Evolutionary conservation across 2,888 invertebrate genomes (phyloP).

Genomic region (Diadromus collaris): DNA sequence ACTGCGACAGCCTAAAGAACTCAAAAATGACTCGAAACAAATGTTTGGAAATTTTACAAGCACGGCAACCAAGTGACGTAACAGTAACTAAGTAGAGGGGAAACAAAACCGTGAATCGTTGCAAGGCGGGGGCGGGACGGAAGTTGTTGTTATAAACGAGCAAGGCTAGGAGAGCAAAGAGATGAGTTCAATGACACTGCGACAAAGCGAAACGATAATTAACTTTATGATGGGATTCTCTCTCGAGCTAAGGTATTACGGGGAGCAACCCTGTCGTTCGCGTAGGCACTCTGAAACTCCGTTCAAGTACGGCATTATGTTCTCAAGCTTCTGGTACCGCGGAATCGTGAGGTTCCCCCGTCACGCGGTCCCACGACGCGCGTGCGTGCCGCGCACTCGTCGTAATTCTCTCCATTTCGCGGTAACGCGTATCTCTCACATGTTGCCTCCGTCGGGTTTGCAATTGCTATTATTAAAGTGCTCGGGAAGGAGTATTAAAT

Average conservation of each 20-base stretch:
- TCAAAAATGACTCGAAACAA: slow-evolving; percentile 16
- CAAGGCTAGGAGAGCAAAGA: not conserved
- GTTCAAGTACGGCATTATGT: slow-evolving; percentile 59
- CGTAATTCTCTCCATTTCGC: slow-evolving; percentile 46
- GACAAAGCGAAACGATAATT: slow-evolving; percentile 31
- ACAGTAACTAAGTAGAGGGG: not conserved
- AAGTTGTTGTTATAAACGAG: not conserved
- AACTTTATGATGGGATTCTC: slow-evolving; percentile 42
- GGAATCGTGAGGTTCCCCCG: slow-evolving; percentile 26
- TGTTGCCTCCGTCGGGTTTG: not conserved
- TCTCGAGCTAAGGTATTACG: slow-evolving; percentile 29
- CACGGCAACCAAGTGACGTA: not conserved
- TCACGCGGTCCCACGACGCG: slow-evolving; percentile 52
- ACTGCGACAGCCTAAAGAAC: slow-evolving; percentile 7
- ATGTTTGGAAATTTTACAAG: not conserved
- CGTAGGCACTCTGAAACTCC: slow-evolving; percentile 25
- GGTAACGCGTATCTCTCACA: slow-evolving; percentile 25
- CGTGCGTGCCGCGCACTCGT: slow-evolving; percentile 35
- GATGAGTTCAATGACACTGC: slow-evolving; percentile 32
- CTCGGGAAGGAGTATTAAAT: slow-evolving; percentile 37
- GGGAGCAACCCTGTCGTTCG: slow-evolving; percentile 36
- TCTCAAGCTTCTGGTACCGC: slow-evolving; percentile 32
- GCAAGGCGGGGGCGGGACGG: slow-evolving; percentile 1
- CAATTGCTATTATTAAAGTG: slow-evolving; percentile 57
- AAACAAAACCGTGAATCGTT: not conserved